phyloP scores from a whole-genome alignment of 2,113 vertebrate genomes.

The Brienomyrus longianalis region DNA sequence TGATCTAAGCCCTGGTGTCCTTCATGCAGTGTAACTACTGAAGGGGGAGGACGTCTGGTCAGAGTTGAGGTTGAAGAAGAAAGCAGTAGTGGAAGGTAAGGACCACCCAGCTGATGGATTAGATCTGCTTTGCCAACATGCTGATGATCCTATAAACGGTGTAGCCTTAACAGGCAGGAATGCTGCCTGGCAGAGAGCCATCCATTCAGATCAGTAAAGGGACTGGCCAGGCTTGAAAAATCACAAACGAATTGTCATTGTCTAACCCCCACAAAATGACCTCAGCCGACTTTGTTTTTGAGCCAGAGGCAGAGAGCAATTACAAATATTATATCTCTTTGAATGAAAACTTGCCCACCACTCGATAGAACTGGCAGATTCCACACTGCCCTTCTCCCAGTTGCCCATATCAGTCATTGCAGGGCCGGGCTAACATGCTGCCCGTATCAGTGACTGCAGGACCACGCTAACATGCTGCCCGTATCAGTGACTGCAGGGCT shows the following conservation, averaged over 20 bases:
- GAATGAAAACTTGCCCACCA: background rate
- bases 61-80: background rate
- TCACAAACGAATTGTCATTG: background rate
- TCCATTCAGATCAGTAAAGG: background rate
- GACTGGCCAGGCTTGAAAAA: background rate
- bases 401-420: background rate
- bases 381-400: background rate
- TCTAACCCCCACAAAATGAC: background rate
- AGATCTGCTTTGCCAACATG: background rate
- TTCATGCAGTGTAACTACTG: background rate
- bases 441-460: too few species aligned
- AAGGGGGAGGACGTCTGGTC: background rate
- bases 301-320: background rate
- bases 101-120: background rate
- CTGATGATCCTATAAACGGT: background rate
- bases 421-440: too few species aligned
- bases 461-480: background rate
- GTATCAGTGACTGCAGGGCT: too few species aligned
- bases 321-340: background rate
- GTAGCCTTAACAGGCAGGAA: background rate
- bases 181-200: background rate
- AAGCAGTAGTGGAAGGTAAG: background rate
- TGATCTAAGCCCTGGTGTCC: background rate
- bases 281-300: background rate
- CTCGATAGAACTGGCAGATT: background rate